Base-by-base conservation (phyloP, 2,888 invertebrate species). In the Torymus tubicola region DNA sequence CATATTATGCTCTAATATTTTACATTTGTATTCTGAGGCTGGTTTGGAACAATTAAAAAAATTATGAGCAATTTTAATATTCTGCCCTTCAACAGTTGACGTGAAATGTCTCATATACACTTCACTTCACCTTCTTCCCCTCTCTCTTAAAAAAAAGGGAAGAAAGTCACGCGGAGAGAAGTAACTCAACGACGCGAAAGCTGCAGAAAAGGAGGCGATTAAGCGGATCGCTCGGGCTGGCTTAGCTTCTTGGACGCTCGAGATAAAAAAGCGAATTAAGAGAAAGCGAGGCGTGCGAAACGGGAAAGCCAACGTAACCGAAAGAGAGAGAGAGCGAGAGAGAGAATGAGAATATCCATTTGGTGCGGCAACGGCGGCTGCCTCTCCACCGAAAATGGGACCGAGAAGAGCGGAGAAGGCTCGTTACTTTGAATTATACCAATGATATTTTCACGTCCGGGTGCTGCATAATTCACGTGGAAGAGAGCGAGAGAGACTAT, bases 381-480 rank as follows among this genome's bases (percentile, higher is more conserved):
- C 60, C 74, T 73, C 71, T 31, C 31, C 31, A 8, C 53, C 70
- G 70, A 71, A 71, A 75, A 75, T 75, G 18, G 67, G 60, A 10
- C 13, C n/a, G 24, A 61, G 70, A 57, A 12, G 24, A 70, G 50
- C 61, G 60, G 65, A 67, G 57, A 70, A 64, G 85, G 83, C 86
- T 89, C 89, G 86, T 90, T 90, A 89, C 87, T 87, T 88, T 89
- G 89, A 90, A 89, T 90, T 89, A 90, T 89, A 87, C 85, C 86
- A 85, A 87, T 89, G 88, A 89, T 89, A 89, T 89, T 87, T 89
- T 85, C 86, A 85, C 85, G 87, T 86, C 87, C 85, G 84, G 85
- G 82, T 74, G 81, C 83, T 89, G 89, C 89, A 90, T 90, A 87
- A 89, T 90, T 90, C 88, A 90, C 87, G 82, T 12, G 21, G 13